A percentile compares a stretch with the other conserved stretches of the same genome.
phyloP scores from a whole-genome alignment of 2,113 vertebrate genomes.

The Antechinus flavipes region DNA sequence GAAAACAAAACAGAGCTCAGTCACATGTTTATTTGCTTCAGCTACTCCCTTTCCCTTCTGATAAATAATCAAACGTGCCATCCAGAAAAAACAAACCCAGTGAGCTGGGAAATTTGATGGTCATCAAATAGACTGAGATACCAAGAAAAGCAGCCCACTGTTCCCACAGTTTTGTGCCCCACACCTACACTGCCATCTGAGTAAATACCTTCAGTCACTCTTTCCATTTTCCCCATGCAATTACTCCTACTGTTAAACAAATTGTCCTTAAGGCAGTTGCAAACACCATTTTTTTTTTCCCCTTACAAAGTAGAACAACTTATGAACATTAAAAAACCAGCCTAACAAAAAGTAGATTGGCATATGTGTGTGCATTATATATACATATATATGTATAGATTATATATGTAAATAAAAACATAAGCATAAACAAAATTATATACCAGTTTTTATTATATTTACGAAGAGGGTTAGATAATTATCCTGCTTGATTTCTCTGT shows the following conservation, averaged over 20 bases:
- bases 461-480: conserved; percentile 74
- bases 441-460: conserved; percentile 77
- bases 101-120: conserved; percentile 89
- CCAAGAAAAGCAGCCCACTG: conserved; percentile 94
- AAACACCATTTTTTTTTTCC: conserved; percentile 84
- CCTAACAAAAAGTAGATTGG: conserved; percentile 43
- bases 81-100: conserved; percentile 97
- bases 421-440: not conserved
- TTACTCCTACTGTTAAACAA: conserved; percentile 96
- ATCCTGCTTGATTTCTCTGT: conserved; percentile 71
- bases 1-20: conserved; percentile 95
- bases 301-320: conserved; percentile 83
- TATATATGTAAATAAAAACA: not conserved
- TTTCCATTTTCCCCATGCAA: conserved; percentile 95
- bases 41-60: conserved; percentile 96
- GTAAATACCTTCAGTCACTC: conserved; percentile 97
- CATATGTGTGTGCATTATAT: not conserved
- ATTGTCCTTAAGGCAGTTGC: conserved; percentile 89
- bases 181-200: conserved; percentile 99
- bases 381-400: not conserved
- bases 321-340: conserved; percentile 81
- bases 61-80: conserved; percentile 99
- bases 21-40: conserved; percentile 96
- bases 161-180: conserved; percentile 94
- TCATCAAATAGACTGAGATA: conserved; percentile 93